These are phyloP conservation scores for Acanthosepion pharaonis DNA, from an alignment of 2,888 invertebrate genomes.

Conservation along the genomic window DNA sequence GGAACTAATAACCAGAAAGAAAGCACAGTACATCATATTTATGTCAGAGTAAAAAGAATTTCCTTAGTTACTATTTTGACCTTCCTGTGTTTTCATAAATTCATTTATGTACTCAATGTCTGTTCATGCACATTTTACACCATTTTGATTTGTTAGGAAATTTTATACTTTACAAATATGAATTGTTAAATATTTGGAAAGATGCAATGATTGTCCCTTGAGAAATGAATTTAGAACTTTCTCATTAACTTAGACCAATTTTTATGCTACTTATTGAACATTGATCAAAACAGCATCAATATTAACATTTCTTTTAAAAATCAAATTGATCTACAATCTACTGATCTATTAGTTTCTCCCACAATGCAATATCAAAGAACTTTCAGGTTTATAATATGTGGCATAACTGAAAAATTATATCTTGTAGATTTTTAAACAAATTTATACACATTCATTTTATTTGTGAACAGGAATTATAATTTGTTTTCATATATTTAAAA, in stretches of 20 bases:
- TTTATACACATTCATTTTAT: not conserved
- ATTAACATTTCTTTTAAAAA: not conserved
- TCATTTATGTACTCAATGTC: not conserved
- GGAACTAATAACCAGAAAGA: not conserved
- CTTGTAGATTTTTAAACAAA: not conserved
- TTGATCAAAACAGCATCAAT: not conserved
- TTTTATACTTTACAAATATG: not conserved
- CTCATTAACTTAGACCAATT: not conserved
- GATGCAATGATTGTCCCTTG: not conserved
- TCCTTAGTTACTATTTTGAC: not conserved
- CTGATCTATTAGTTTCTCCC: not conserved
- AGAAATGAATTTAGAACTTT: not conserved
- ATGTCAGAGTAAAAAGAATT: not conserved
- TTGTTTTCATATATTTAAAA: not conserved
- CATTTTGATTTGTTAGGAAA: not conserved
- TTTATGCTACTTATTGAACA: conserved; percentile 12
- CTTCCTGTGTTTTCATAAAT: not conserved
- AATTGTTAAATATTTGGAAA: not conserved
- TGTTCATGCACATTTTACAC: not conserved
- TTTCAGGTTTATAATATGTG: not conserved
- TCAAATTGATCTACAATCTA: not conserved
- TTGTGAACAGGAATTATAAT: not conserved
- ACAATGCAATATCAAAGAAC: not conserved
- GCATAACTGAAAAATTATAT: not conserved
- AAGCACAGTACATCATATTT: not conserved